Evolutionary conservation across 1,140 invertebrate genomes (phyloP).

Genomic region (Penaeus vannamei): DNA sequence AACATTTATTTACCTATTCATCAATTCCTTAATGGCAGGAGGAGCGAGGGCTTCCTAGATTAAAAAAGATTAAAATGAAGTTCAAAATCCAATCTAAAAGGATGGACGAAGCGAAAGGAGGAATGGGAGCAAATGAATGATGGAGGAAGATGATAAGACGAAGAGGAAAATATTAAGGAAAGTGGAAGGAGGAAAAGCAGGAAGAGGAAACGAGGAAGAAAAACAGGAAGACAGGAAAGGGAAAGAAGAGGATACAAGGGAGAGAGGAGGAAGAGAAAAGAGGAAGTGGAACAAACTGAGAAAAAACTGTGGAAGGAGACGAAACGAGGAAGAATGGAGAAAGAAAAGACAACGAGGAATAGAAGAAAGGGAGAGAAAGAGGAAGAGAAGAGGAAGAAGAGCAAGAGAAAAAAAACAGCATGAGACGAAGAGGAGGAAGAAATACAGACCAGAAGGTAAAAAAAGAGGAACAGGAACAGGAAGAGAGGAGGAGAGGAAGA

Average conservation of each 20-base stretch:
- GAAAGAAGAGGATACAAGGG: not conserved
- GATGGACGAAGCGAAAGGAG: too few relatives aligned
- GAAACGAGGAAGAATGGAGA: too few relatives aligned
- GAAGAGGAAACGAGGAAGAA: not conserved
- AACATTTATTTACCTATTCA: not conserved
- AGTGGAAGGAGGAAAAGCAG: not conserved
- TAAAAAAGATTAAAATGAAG: too few relatives aligned
- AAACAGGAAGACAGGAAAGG: not conserved
- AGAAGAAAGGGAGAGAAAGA: too few relatives aligned
- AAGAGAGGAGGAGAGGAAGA: not conserved
- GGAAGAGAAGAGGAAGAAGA: not conserved
- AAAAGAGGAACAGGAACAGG: not conserved
- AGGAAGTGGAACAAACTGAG: not conserved
- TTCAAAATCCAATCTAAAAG: too few relatives aligned
- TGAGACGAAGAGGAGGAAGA: not conserved
- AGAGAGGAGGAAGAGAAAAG: not conserved
- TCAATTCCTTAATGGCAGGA: not conserved
- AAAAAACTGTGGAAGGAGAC: not conserved
- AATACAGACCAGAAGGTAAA: not conserved
- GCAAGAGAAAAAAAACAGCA: not conserved
- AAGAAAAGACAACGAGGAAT: not conserved
- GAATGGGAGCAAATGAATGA: not conserved
- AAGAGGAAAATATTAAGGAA: not conserved
- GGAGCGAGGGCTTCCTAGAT: not conserved
- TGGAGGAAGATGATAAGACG: not conserved